A percentile compares a stretch with the other conserved stretches of the same genome.
These are phyloP conservation scores for Yponomeuta malinellus DNA, from an alignment of 2,888 invertebrate species.

Conservation along the genomic window DNA sequence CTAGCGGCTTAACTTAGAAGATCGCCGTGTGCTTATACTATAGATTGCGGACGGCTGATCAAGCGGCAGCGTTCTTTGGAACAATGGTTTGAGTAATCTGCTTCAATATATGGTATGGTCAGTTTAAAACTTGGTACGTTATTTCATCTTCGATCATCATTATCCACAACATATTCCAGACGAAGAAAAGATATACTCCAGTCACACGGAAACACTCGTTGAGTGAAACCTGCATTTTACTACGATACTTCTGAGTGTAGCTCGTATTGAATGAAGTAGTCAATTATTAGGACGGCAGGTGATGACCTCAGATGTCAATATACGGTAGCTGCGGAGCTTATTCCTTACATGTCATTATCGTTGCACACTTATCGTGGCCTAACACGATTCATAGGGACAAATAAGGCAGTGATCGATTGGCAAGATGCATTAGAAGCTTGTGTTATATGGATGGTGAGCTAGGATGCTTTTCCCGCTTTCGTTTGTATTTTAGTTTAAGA, in stretches of 20 bases:
- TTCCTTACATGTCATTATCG: neutral
- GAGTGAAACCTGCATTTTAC: neutral
- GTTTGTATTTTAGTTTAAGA: no score
- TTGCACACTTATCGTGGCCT: neutral
- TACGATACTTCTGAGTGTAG: neutral
- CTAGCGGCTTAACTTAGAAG: slow-evolving; percentile 6
- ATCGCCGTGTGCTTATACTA: neutral
- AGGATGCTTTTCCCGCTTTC: no score
- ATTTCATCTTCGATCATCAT: no score
- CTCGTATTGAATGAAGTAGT: neutral
- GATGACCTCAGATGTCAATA: neutral
- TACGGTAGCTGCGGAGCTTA: neutral
- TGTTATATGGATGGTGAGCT: neutral
- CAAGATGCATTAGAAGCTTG: neutral
- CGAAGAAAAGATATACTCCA: no score
- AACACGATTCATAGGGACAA: slow-evolving; percentile 7
- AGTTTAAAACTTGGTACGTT: no score
- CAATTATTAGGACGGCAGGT: neutral
- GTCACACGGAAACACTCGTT: neutral
- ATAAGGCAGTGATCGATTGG: slow-evolving; percentile 2
- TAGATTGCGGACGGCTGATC: neutral
- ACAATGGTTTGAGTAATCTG: neutral
- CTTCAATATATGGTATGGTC: neutral
- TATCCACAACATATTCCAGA: no score
- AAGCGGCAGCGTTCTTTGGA: neutral